These are phyloP conservation scores for Crocallis elinguaria DNA, from an alignment of 2,888 invertebrate genomes.

Conservation along the genomic window DNA sequence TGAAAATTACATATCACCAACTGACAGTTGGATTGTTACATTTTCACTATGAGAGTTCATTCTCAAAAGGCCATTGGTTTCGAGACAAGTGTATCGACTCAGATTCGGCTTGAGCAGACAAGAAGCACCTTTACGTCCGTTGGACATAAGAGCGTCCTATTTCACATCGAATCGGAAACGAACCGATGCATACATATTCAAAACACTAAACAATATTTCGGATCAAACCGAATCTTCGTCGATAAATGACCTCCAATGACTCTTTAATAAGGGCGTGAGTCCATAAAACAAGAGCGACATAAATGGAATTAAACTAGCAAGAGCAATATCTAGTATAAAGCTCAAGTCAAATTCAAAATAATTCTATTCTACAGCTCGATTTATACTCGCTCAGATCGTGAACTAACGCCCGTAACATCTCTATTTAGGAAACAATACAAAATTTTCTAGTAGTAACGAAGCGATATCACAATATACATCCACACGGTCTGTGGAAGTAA, in stretches of 20 bases:
- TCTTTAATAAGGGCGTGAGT: constrained; percentile 9
- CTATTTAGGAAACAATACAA: constrained; percentile 36
- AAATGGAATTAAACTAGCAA: constrained; percentile 25
- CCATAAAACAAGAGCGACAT: constrained; percentile 11
- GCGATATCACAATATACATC: constrained; percentile 25
- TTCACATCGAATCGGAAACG: neutral
- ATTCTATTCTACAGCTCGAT: constrained; percentile 15
- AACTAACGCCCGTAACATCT: constrained; percentile 1
- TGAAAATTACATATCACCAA: constrained; percentile 30
- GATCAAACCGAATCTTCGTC: neutral
- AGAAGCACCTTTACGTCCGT: neutral
- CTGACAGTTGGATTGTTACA: constrained; percentile 26
- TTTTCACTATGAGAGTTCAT: constrained; percentile 12
- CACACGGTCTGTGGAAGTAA: constrained; percentile 3
- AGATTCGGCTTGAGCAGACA: neutral
- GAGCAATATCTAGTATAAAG: constrained; percentile 30
- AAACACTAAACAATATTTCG: neutral
- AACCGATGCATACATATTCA: neutral
- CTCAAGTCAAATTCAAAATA: constrained; percentile 19
- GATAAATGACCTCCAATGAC: constrained; percentile 1
- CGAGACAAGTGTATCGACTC: neutral
- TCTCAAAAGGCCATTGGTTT: constrained; percentile 10
- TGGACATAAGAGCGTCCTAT: neutral
- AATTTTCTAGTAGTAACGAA: constrained; percentile 27
- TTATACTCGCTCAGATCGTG: constrained; percentile 4